Conservation (phyloP, 2,888 invertebrate species). For the Lithophane socia region DNA sequence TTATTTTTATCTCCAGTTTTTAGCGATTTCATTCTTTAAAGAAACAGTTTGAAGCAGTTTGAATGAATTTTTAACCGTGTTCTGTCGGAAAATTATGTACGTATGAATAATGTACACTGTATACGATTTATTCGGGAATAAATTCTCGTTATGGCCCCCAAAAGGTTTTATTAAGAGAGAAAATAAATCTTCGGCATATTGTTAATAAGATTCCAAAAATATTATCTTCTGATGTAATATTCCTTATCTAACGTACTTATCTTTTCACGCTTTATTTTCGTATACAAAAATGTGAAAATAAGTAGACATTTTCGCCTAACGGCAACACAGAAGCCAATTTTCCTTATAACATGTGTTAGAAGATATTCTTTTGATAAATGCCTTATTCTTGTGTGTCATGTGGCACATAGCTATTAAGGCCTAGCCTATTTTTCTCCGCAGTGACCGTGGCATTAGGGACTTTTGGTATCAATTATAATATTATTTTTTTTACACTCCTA, state of each 20-base stretch:
- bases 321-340: constrained; percentile 33
- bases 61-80: constrained; percentile 65
- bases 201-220: constrained; percentile 63
- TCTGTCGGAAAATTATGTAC: constrained; percentile 59
- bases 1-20: constrained; percentile 84
- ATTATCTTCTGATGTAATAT: constrained; percentile 53
- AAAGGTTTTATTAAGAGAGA: constrained; percentile 60
- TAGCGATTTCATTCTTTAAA: constrained; percentile 62
- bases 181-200: constrained; percentile 61
- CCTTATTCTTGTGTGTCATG: constrained; percentile 19
- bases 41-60: constrained; percentile 65
- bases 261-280: constrained; percentile 21
- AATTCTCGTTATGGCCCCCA: constrained; percentile 63
- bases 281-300: constrained; percentile 32
- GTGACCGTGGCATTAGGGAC: background rate
- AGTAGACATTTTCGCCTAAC: constrained; percentile 9
- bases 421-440: background rate
- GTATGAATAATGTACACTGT: constrained; percentile 62
- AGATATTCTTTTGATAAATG: constrained; percentile 47
- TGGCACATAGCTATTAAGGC: background rate
- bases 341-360: constrained; percentile 29
- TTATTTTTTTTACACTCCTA: background rate
- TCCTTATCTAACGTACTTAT: constrained; percentile 49
- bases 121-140: constrained; percentile 63
- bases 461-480: background rate